These are phyloP conservation scores for Tragulus kanchil DNA, from an alignment of 2,113 vertebrate species.

Conservation along the genomic window DNA sequence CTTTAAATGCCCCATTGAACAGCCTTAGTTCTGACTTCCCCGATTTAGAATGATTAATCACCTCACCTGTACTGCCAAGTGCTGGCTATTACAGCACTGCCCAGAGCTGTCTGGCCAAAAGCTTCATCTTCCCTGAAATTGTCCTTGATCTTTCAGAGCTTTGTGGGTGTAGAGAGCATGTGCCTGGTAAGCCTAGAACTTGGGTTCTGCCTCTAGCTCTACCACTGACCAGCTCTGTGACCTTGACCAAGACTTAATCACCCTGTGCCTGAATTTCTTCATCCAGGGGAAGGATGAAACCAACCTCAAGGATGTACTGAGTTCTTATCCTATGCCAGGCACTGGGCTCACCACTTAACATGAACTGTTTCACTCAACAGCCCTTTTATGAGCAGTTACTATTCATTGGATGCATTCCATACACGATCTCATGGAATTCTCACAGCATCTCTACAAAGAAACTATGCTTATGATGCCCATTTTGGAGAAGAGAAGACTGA, in stretches of 20 bases:
- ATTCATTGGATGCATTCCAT: neutral
- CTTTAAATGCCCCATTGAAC: slow-evolving; percentile 49
- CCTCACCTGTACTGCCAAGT: slow-evolving; percentile 24
- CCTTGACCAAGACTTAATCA: slow-evolving; percentile 13
- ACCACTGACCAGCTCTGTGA: neutral
- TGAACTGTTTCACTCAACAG: neutral
- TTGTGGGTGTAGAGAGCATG: neutral
- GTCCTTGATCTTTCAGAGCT: slow-evolving; percentile 39
- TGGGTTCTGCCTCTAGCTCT: neutral
- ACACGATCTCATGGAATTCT: neutral
- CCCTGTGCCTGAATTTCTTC: neutral
- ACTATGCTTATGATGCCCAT: neutral
- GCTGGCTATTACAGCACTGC: neutral
- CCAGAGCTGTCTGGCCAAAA: neutral
- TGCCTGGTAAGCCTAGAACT: neutral
- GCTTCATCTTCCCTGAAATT: neutral
- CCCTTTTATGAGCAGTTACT: neutral
- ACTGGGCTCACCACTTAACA: neutral
- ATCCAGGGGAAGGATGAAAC: neutral
- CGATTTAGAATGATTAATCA: slow-evolving; percentile 55
- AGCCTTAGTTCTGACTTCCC: slow-evolving; percentile 4
- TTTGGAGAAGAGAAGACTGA: neutral
- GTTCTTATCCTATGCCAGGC: neutral
- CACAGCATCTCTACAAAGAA: neutral
- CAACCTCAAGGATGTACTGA: neutral